Base-by-base conservation (phyloP, 2,888 invertebrate species). In the Cephus nigrinus region DNA sequence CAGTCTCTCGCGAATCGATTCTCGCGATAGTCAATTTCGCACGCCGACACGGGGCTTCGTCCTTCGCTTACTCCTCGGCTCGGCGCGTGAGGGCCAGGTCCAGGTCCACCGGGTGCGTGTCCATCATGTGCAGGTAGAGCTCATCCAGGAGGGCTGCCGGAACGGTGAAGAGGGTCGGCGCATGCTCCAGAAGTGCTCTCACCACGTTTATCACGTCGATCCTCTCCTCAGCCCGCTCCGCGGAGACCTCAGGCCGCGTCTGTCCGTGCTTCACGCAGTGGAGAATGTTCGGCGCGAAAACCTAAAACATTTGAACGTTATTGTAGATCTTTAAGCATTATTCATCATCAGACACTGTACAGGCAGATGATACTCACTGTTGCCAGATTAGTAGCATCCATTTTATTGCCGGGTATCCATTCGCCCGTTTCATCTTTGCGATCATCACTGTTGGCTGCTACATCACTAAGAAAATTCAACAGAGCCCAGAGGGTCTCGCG, bases 211-310 rank as follows among this genome's bases (percentile, higher is more conserved):
- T 98, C 79, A 98, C 96, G 90, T 98, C 98, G 73, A 95, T 94
- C 55, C 97, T 93, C 91, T 97, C 97, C 86, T 96, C 95, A 36
- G 96, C 95, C 85, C 96, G 93, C 86, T 96, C 96, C 55, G 94
- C 94, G 0, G 93, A 93, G 75, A 93, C 89, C 83, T 93, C 93
- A 68, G 91, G 88, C 73, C 92, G 92, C 79, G 89, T 86, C 81
- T 88, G 91, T 72, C 94, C 94, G 9, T 95, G 94, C 85, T 95
- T 95, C 83, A 95, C 94, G 87, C 94, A 95, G 88, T 98, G 97
- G 77, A 98, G 93, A 86, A 98, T 96, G 88, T 98, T 98, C 0
- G 98, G 98, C 2, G 98, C 98, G 91, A 98, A 97, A 69, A 98
- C 94, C 91, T 91, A 78, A 55, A 55, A 23, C 9, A 71, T 71